Evolutionary conservation across 2,888 invertebrate species (phyloP), one percentile per base, ranked within the genome.

Genomic region (Andricus curvator): DNA sequence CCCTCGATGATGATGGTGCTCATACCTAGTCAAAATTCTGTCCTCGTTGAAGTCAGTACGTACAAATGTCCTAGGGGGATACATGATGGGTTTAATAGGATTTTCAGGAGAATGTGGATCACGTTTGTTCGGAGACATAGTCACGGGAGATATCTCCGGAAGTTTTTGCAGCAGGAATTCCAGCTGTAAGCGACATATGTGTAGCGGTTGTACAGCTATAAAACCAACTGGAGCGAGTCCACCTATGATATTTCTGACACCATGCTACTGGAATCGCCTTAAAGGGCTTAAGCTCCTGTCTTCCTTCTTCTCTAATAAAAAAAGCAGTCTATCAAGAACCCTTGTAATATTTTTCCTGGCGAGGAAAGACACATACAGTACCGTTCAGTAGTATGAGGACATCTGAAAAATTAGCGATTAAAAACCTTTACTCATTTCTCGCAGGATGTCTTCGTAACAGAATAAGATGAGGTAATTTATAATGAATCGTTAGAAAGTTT

Each of bases 31-130:
- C 64, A 64, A 64, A 64, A 64, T 64, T 64, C 29, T 29, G 29
- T 64, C 25, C 56, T 74, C 74, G 74, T n/a, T 74, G 74, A 22
- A 33, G 56, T 33, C 56, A 37, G 56, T 60, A 37, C 74, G 33
- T n/a, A 56, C 33, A 74, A 62, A 65, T 65, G 77, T 79, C 74
- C 74, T 74, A 22, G 37, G 62, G 83, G 80, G 80, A 80, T 82
- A 83, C 78, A 77, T 81, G 78, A 56, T 80, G 67, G 83, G 81
- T 85, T 88, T 86, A 87, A 87, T 86, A 82, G 86, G 84, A 87
- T 86, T 87, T 80, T 82, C 80, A 82, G 76, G 82, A 37, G 77
- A 64, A 76, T 41, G 82, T 79, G 64, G 83, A 81, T 78, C 80
- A 80, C 79, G 70, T 76, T 78, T 74, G 51, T 48, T 78, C 56